Base-by-base conservation (phyloP, 1,140 invertebrate genomes). In the Drosophila leontia region DNA sequence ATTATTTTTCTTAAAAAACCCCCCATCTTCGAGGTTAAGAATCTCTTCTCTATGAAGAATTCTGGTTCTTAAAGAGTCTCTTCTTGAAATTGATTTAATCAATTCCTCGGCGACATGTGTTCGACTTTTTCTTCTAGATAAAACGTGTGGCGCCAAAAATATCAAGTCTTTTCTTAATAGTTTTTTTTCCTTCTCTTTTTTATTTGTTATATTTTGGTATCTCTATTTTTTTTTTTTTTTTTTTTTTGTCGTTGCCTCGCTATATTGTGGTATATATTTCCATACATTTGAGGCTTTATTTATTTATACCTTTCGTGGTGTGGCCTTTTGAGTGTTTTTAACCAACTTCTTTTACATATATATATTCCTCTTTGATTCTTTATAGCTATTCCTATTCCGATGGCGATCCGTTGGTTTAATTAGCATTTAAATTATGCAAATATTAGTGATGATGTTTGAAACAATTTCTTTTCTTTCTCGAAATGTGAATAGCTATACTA, bases 401-500 rank as follows among this genome's bases (percentile, higher is more conserved):
- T 47, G 32, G 26, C 34, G 53, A 55, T 55, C 62, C 44, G 35
- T 23, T 23, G 8, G 72, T 68, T 78, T 80, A 84, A 88, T 88
- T 87, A 87, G 76, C 83, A 80, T 87, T 83, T 67, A 69, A 87
- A 88, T 87, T 87, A 88, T 88, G 80, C 84, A 83, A 88, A 87
- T 78, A 83, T 80, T 59, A 87, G 61, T 87, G 19, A 45, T 65
- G 51, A 35, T 44, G 61, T 48, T 70, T 37, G 15, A 50, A 47
- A 32, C 44, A 85, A 81, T 85, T 78, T 85, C 64, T 75, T 67
- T 81, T 68, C 65, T 57, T 35, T 59, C 45, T 47, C 19, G 1
- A 59, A 64, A 64, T 64, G 65, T 67, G 37, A 26, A n/a, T 32
- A 58, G n/a, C 56, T 67, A 58, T 65, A 74, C 45, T 48, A 59